These are phyloP conservation scores for Parnassius mnemosyne DNA, from an alignment of 2,888 invertebrate genomes.

Conservation along the genomic window DNA sequence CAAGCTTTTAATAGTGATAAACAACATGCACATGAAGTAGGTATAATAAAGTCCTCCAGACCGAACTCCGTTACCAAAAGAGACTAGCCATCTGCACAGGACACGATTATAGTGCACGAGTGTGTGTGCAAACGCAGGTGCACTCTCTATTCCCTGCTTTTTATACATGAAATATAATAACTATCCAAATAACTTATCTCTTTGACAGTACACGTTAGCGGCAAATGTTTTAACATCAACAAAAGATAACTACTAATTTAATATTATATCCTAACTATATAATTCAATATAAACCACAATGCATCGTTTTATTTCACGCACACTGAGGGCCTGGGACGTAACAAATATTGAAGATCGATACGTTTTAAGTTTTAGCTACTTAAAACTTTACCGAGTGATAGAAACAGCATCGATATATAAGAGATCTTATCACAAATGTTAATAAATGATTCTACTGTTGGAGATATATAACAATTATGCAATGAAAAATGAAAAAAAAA, in stretches of 20 bases:
- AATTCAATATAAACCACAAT: conserved; percentile 10
- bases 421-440: neutral
- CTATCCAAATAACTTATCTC: neutral
- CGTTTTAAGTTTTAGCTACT: neutral
- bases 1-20: too few species aligned
- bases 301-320: neutral
- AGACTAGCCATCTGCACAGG: too few species aligned
- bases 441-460: neutral
- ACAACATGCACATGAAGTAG: too few species aligned
- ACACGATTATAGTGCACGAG: too few species aligned
- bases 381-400: neutral
- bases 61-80: too few species aligned
- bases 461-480: neutral
- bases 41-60: too few species aligned
- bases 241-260: conserved; percentile 47
- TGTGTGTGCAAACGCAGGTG: too few species aligned
- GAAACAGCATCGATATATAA: neutral
- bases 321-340: neutral
- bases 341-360: neutral
- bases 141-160: too few species aligned
- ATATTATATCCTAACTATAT: conserved; percentile 27
- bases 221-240: conserved; percentile 48
- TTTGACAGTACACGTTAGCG: conserved; percentile 11
- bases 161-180: neutral
- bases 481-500: neutral